Evolutionary conservation across 2,888 invertebrate genomes (phyloP), one percentile per base, ranked within the genome.

Genomic region (Netelia fuscicornis): DNA sequence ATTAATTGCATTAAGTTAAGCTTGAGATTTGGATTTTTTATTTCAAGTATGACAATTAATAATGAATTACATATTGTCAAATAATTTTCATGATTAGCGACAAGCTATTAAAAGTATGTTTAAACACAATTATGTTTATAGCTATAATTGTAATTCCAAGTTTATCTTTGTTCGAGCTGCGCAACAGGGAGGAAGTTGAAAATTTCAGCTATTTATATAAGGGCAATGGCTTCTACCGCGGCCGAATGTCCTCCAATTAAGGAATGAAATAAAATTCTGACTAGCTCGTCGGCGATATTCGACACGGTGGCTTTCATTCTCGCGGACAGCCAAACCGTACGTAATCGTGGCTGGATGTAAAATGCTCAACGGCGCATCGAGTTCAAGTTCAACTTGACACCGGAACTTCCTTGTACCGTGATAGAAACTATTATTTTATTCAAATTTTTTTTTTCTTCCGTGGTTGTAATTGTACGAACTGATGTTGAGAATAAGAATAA

Each of bases 361-460:
- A 13, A 48, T 48, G 11, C 17, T 44, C 17, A 13, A 13, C 56
- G 13, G 25, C 20, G 42, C 68, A 44, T 8, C 11, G 77, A 48
- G 77, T 68, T 77, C 77, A 77, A 77, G 77, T 77, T 77, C 68
- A 68, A 20, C 25, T 68, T 68, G 44, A 60, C 77, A 60, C 68
- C 67, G 60, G 68, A 25, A 67, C 42, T 56, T 30, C 77, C 60
- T 67, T 17, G 17, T 13, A 25, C 30, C 25, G 23, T 44, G 25
- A 17, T 10, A 48, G 48, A 13, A 2, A 48, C 48, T 13, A 48
- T 13, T 48, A 13, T 48, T 48, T 10, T 48, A 48, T 13, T 13
- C 48, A 48, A 10, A 11, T 48, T 11, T 48, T 11, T 48, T 10
- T 13, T 13, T 48, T 48, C 13, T 48, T 48, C 17, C 8, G 5